phyloP scores from a whole-genome alignment of 1,140 invertebrate genomes.

The Pygmarrhopalites habei region DNA sequence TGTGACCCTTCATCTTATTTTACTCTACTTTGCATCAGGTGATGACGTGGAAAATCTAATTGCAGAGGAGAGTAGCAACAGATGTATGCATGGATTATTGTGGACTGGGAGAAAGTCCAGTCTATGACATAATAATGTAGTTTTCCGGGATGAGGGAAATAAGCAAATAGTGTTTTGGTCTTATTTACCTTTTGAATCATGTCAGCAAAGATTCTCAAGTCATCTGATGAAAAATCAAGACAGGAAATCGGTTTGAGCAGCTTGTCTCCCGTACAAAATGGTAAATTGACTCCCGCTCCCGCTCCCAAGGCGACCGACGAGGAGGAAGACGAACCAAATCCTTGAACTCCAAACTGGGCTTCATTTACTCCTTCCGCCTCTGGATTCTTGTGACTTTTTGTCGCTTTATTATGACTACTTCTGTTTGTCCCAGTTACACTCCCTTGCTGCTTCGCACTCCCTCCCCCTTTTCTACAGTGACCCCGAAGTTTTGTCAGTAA shows the following conservation, averaged over 20 bases:
- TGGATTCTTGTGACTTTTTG: background rate
- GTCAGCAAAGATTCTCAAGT: slow-evolving; percentile 52
- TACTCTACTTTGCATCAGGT: too few species aligned
- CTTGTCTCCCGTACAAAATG: slow-evolving; percentile 32
- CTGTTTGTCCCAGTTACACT: background rate
- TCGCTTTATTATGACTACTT: background rate
- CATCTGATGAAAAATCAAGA: slow-evolving; percentile 45
- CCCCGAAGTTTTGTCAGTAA: background rate
- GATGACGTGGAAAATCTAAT: too few species aligned
- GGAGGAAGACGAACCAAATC: background rate
- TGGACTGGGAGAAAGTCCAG: too few species aligned
- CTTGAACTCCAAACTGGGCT: background rate
- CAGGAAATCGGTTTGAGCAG: slow-evolving; percentile 45
- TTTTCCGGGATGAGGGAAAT: too few species aligned
- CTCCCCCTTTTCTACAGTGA: background rate
- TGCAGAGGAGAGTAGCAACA: too few species aligned
- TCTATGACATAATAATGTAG: too few species aligned
- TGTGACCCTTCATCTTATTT: too few species aligned
- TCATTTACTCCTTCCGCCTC: background rate
- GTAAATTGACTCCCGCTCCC: too few species aligned
- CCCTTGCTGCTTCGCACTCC: background rate
- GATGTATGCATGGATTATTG: too few species aligned
- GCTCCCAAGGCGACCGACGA: too few species aligned
- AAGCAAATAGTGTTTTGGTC: too few species aligned
- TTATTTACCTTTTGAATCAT: slow-evolving; percentile 48